These are phyloP conservation scores for Euspilapteryx auroguttella DNA, from an alignment of 2,888 invertebrate genomes.

Conservation along the genomic window DNA sequence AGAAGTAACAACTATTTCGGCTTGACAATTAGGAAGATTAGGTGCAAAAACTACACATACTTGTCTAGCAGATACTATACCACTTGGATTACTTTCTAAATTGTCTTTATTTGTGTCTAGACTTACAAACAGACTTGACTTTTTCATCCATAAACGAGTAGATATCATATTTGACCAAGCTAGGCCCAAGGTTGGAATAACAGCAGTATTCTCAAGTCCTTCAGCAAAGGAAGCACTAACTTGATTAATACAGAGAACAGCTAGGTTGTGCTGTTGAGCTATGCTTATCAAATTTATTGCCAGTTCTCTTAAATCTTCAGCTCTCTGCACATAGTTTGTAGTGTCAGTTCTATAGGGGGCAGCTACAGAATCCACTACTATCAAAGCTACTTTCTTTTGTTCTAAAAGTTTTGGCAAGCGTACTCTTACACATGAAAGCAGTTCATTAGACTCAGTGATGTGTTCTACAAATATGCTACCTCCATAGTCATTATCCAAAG, in stretches of 20 bases:
- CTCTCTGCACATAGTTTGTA: conserved; percentile 39
- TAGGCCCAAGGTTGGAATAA: conserved; percentile 38
- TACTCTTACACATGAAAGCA: conserved; percentile 33
- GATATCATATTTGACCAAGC: conserved; percentile 52
- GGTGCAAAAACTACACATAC: conserved; percentile 28
- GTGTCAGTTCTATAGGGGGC: conserved; percentile 43
- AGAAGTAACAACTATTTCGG: conserved; percentile 22
- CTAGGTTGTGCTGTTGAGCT: conserved; percentile 29
- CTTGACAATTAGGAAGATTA: conserved; percentile 20
- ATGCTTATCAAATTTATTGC: conserved; percentile 22
- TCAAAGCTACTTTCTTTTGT: conserved; percentile 18
- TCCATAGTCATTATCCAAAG: conserved; percentile 18
- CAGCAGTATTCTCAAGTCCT: conserved; percentile 14
- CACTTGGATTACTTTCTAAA: conserved; percentile 7
- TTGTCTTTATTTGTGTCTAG: no score
- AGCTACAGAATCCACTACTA: conserved; percentile 46
- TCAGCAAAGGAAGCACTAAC: conserved; percentile 31
- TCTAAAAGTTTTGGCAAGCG: conserved; percentile 29
- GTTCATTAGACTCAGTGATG: conserved; percentile 34
- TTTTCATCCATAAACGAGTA: conserved; percentile 23
- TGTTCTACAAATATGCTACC: conserved; percentile 42
- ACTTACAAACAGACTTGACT: no score
- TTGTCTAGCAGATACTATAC: conserved; percentile 17
- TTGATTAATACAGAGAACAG: conserved; percentile 44
- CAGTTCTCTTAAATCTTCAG: conserved; percentile 42